These are phyloP conservation scores for Diglossa brunneiventris DNA, from an alignment of 2,113 vertebrate genomes.

Conservation along the genomic window DNA sequence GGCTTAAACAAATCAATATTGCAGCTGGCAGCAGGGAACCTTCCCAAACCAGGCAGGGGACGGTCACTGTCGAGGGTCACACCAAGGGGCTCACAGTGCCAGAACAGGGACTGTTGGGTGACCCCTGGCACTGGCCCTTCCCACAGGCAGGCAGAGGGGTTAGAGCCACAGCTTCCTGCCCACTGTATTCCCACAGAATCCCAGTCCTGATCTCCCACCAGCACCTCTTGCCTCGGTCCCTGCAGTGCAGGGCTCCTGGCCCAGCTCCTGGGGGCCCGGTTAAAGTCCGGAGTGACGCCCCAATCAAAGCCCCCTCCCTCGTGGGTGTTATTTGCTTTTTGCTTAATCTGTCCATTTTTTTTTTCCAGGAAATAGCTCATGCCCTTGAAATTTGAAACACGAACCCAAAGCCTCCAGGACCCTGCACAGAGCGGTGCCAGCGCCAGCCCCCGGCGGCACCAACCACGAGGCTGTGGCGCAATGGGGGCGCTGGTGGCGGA, in stretches of 20 bases:
- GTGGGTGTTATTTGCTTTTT: slow-evolving; percentile 40
- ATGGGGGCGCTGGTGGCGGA: fast-evolving
- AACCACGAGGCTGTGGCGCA: background rate
- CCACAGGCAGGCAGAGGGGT: background rate
- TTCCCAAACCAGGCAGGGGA: background rate
- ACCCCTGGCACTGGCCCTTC: background rate
- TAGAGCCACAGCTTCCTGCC: background rate
- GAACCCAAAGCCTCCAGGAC: slow-evolving; percentile 1
- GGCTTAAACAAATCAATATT: background rate
- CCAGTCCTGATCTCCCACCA: background rate
- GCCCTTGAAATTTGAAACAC: slow-evolving; percentile 63
- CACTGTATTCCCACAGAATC: fast-evolving
- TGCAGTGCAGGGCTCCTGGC: background rate
- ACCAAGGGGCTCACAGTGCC: background rate
- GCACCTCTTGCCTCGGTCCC: background rate
- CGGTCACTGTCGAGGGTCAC: fast-evolving
- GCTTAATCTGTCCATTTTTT: slow-evolving; percentile 41
- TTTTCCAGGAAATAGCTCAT: slow-evolving; percentile 65
- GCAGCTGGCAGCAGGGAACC: background rate
- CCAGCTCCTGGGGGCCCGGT: background rate
- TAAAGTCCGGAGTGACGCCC: slow-evolving; percentile 9
- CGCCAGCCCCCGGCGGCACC: background rate
- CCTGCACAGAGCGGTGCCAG: background rate
- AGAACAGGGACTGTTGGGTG: background rate
- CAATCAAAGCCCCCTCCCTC: background rate